These are phyloP conservation scores for Liodrosophila aerea DNA, from an alignment of 2,888 invertebrate species.

Conservation along the genomic window DNA sequence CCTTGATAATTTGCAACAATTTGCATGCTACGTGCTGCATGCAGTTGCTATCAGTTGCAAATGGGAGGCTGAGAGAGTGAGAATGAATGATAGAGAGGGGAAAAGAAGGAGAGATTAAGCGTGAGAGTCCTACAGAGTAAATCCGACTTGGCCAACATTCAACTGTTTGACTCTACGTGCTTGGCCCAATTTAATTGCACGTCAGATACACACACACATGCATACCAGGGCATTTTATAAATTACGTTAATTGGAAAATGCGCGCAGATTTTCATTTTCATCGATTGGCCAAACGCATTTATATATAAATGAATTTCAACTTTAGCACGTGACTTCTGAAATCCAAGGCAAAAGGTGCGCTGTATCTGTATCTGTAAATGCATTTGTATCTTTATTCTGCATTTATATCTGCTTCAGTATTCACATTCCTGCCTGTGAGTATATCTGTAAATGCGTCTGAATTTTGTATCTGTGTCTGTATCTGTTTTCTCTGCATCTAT, in stretches of 20 bases:
- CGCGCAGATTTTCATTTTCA: constrained; percentile 46
- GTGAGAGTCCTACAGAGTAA: too few relatives aligned
- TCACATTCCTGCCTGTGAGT: too few relatives aligned
- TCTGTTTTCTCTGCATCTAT: too few relatives aligned
- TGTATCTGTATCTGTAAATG: too few relatives aligned
- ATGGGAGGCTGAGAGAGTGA: too few relatives aligned
- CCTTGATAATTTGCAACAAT: constrained; percentile 69
- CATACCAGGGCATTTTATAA: constrained; percentile 54
- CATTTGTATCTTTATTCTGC: too few relatives aligned
- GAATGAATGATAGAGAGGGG: too few relatives aligned
- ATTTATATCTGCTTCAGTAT: too few relatives aligned
- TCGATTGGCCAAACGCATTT: constrained; percentile 21
- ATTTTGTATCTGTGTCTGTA: too few relatives aligned
- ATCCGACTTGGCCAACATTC: constrained; percentile 10
- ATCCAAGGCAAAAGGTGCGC: too few relatives aligned
- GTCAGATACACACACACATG: constrained; percentile 40
- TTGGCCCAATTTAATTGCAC: constrained; percentile 59
- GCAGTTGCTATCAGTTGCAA: constrained; percentile 23
- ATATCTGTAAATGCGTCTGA: too few relatives aligned
- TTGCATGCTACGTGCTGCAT: constrained; percentile 64
- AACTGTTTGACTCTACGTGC: constrained; percentile 44
- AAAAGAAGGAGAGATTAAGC: too few relatives aligned
- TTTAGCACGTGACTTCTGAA: constrained; percentile 30
- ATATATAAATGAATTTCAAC: constrained; percentile 9
- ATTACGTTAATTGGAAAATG: constrained; percentile 70